Evolutionary conservation across 23 tunicate genomes (phyloP), one percentile per base, ranked within the genome.

Genomic region (Halocynthia roretzi): DNA sequence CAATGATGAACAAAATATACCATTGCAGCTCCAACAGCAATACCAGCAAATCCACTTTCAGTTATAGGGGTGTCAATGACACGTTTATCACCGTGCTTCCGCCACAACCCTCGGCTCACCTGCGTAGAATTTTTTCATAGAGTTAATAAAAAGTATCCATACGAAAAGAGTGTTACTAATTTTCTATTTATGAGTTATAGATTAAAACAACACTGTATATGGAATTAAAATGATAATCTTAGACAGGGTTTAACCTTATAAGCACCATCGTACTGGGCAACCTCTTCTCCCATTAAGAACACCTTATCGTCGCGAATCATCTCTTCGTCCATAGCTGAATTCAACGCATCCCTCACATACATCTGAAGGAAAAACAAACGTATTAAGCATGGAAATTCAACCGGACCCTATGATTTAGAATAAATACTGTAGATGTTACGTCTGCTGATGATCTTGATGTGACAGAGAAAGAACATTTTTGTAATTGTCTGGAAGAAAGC

Each of bases 241-340:
- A 2, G 22, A 19, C 4, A 20, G 14, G 14, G 50, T 54, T 53
- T 7, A 19, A 93, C 98, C 57, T 93, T 93, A 54, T 93, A 93
- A 15, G 98, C 98, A 5, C 98, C 98, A 81, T 93, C 90, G 71
- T 93, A 93, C 68, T 93, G 90, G 54, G 98, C 98, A 68, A 93
- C 98, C 77, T 93, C 98, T 80, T 93, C 98, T 21, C 98, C 98
- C 23, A 93, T 65, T 48, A 93, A 61, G 79, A 93, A 87, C 10
- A 93, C 94, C 55, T 76, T 87, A 11, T 93, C 98, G 71, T 93
- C 98, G 76, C 94, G 85, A 62, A 80, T 74, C 98, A 93, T 93
- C 76, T 93, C 98, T 67, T 93, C 98, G 56, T 93, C 90, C 98
- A 93, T 87, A n/a, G 94, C 98, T 48, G 94, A 83, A 69, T 93